Evolutionary conservation across 2,888 invertebrate genomes (phyloP).

Genomic region (Sabatieria punctata): DNA sequence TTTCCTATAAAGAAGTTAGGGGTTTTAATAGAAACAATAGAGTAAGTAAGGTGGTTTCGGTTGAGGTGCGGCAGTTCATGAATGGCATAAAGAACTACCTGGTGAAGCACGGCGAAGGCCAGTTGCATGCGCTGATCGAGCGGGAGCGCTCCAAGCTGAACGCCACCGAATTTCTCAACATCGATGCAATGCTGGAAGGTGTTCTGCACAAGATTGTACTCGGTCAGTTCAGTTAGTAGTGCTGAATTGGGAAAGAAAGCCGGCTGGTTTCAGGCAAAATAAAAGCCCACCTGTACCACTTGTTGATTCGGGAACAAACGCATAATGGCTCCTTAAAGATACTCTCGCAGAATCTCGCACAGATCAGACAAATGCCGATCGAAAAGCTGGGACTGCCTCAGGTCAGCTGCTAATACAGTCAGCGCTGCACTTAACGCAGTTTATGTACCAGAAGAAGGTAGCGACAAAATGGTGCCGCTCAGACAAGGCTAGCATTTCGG

Average conservation of each 20-base stretch:
- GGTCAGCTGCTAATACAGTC: too few species aligned
- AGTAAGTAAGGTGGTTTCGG: not conserved
- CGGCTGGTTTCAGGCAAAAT: conserved; percentile 18
- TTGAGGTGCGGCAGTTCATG: conserved; percentile 71
- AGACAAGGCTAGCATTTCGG: too few species aligned
- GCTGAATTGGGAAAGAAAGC: not conserved
- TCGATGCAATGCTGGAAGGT: conserved; percentile 83
- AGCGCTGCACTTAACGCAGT: too few species aligned
- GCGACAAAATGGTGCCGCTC: too few species aligned
- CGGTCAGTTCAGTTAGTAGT: conserved; percentile 12
- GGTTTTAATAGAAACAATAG: not conserved
- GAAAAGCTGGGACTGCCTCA: conserved; percentile 38
- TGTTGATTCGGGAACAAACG: conserved; percentile 21
- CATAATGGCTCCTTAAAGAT: conserved; percentile 34
- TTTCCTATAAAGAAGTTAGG: not conserved
- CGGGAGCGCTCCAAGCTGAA: conserved; percentile 63
- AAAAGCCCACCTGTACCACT: conserved; percentile 34
- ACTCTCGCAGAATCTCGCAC: conserved; percentile 35
- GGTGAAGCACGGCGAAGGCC: conserved; percentile 81
- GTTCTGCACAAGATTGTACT: conserved; percentile 83
- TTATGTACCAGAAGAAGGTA: too few species aligned
- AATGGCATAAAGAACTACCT: conserved; percentile 96
- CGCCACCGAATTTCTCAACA: conserved; percentile 74
- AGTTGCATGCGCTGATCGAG: conserved; percentile 76
- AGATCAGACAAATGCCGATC: conserved; percentile 35